A percentile compares a stretch with the other conserved stretches of the same genome.
These are phyloP conservation scores for Prionailurus bengalensis DNA, from an alignment of 2,113 vertebrate genomes.

Conservation along the genomic window DNA sequence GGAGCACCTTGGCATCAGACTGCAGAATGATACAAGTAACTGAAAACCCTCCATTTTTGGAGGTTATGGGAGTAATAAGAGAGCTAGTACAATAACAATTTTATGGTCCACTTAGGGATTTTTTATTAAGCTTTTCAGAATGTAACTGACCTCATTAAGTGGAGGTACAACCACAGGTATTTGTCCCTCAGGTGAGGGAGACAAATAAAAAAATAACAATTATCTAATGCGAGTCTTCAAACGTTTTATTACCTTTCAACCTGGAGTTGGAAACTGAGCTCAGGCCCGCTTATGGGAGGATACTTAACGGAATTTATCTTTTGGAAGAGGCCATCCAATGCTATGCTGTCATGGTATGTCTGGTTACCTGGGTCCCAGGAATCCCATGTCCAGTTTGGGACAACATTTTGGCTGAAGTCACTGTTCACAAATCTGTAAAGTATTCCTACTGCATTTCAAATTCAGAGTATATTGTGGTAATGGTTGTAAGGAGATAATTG, in stretches of 20 bases:
- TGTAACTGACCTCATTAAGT: not conserved
- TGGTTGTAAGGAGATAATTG: not conserved
- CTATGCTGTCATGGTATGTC: not conserved
- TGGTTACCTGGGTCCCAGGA: not conserved
- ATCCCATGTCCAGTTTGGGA: too few relatives aligned
- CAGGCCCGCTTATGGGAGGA: too few relatives aligned
- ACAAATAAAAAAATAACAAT: not conserved
- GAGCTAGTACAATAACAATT: not conserved
- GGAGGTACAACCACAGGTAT: not conserved
- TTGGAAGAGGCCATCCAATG: not conserved
- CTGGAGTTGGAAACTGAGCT: not conserved
- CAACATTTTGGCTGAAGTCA: not conserved
- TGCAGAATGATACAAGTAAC: not conserved
- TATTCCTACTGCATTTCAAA: not conserved
- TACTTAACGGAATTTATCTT: not conserved
- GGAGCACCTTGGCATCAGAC: not conserved
- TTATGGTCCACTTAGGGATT: not conserved
- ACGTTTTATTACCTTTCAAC: not conserved
- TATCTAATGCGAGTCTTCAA: not conserved
- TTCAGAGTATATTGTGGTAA: not conserved
- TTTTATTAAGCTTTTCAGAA: not conserved
- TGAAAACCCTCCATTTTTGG: not conserved
- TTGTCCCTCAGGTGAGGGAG: not conserved
- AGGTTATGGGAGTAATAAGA: not conserved
- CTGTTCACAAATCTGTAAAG: not conserved